phyloP scores from a whole-genome alignment of 2,113 vertebrate species.

The rat (Rattus norvegicus) region GRCr8 NC_086039.1:78327501-78328000 shows the following conservation, averaged over 20 bases:
- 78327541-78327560: neutral
- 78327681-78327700: neutral
- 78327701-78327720: neutral
- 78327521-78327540: neutral
- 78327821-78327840: neutral
- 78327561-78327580: neutral
- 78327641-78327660: neutral
- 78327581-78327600: neutral
- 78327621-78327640: neutral
- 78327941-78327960: neutral
- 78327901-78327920: conserved; percentile 11
- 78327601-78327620: neutral
- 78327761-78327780: neutral
- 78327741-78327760: neutral
- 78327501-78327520: too few species aligned
- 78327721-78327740: neutral
- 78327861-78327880: neutral
- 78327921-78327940: neutral
- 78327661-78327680: neutral
- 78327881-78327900: neutral
- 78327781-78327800: neutral
- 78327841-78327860: neutral
- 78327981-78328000: neutral
- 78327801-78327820: neutral
- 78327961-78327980: neutral